Evolutionary conservation across 2,888 invertebrate genomes (phyloP).

Genomic region (Drosophila vallismaia): DNA sequence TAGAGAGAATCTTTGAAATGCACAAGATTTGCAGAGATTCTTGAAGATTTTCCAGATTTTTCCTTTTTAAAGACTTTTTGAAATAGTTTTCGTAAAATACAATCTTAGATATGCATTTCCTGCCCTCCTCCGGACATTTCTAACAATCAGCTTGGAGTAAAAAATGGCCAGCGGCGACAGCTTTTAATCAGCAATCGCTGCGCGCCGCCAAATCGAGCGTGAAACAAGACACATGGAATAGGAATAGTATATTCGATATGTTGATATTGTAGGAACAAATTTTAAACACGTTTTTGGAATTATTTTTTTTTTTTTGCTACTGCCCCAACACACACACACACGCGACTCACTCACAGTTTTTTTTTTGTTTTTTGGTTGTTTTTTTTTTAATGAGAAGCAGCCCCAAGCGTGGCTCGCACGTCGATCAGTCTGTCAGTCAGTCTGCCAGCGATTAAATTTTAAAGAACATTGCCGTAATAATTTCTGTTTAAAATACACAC

Average conservation of each 20-base stretch:
- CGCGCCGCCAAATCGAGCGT: slow-evolving; percentile 48
- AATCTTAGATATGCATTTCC: not conserved
- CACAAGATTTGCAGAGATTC: too few relatives aligned
- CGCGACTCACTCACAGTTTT: not conserved
- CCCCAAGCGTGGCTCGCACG: slow-evolving; percentile 54
- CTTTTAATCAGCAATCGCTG: slow-evolving; percentile 41
- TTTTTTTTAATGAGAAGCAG: slow-evolving; percentile 50
- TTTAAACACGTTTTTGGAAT: slow-evolving; percentile 67
- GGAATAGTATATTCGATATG: slow-evolving; percentile 24
- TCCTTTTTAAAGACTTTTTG: not conserved
- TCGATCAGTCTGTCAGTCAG: slow-evolving; percentile 33
- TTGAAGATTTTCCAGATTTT: not conserved
- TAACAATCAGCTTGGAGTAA: slow-evolving; percentile 21
- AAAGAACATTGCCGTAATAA: slow-evolving; percentile 70
- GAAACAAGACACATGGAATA: slow-evolving; percentile 55
- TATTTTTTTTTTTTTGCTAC: slow-evolving; percentile 33
- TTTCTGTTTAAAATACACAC: slow-evolving; percentile 51
- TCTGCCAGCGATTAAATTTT: slow-evolving; percentile 58
- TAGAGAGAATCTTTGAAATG: not conserved
- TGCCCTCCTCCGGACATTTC: slow-evolving; percentile 1
- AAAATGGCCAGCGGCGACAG: slow-evolving; percentile 21
- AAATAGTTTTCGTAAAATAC: not conserved
- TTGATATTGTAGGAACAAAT: slow-evolving; percentile 30
- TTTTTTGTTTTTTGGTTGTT: slow-evolving; percentile 14
- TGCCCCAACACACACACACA: slow-evolving; percentile 15